Conservation (phyloP, 2,888 invertebrate genomes). For the Theodoxus fluviatilis region DNA sequence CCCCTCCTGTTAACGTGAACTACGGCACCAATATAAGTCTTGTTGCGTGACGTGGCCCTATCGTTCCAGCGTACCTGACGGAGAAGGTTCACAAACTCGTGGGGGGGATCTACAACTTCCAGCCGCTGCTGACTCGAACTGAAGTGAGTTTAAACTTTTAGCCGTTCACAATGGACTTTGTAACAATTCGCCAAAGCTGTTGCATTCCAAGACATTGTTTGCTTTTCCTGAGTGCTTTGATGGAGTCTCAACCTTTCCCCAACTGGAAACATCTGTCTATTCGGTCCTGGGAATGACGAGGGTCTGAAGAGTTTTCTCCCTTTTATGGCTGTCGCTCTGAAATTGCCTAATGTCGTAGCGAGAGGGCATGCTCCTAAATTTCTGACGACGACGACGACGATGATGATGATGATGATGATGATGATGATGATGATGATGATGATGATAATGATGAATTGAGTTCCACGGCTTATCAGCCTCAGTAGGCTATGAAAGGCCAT, state of each 20-base stretch:
- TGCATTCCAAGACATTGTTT: no score
- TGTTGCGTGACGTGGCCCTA: no score
- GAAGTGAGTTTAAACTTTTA: conserved; percentile 51
- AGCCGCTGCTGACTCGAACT: conserved; percentile 65
- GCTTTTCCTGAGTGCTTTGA: no score
- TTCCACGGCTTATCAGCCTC: no score
- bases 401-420: not conserved
- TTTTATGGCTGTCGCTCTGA: not conserved
- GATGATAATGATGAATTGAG: not conserved
- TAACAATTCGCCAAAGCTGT: no score
- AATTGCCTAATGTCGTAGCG: not conserved
- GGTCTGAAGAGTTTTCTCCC: not conserved
- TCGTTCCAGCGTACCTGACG: conserved; percentile 55
- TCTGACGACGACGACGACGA: not conserved
- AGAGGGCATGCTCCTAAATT: not conserved
- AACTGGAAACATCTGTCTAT: not conserved
- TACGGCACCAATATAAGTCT: no score
- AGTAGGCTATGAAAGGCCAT: no score
- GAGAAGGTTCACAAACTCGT: conserved; percentile 56
- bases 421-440: not conserved
- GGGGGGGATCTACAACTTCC: conserved; percentile 60
- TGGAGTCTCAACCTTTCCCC: not conserved
- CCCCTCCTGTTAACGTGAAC: no score
- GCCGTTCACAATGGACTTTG: no score
- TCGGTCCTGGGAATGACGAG: not conserved